Base-by-base conservation (phyloP, 2,797 vertebrate species). In the Girardinus metallicus region DNA sequence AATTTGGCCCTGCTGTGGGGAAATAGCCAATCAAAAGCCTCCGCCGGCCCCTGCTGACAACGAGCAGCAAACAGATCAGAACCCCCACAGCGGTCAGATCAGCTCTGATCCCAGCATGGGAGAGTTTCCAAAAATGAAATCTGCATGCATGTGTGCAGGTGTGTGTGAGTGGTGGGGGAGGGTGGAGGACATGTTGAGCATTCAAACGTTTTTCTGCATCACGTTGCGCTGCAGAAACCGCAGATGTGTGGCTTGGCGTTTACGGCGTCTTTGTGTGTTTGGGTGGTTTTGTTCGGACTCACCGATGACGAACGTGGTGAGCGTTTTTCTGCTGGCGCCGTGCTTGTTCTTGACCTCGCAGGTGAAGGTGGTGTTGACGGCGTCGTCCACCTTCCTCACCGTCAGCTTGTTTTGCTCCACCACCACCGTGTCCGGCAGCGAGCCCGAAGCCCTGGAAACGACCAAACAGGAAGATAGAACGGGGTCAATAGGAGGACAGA, bases 301-400 rank as follows among this genome's bases (percentile, higher is more conserved):
- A 97, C 97, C 97, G 87, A 95, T 94, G 83, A 97, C 96, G 18
- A 94, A 29, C 60, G 96, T 84, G 68, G 94, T 89, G 91, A 97
- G 92, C 87, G 96, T 96, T 2, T 95, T 88, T 0, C 64, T 93
- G 85, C 93, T 94, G 0, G 83, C 90, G 0, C 97, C 97, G 31
- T 96, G 92, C 0, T 95, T 93, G 71, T 98, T 98, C 76, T 88
- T 96, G 71, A 94, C 97, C 18, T 97, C 96, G 44, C 97, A 98
- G 93, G 96, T 93, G 71, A 98, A 98, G 15, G 97, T 97, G 68
- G 96, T 96, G 89, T 98, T 98, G 80, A 97, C 94, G 0, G 93
- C 81, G 16, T 94, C 93, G 47, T 97, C 97, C 90, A 98, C 96
- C 4, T 96, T 95, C 81, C 86, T 94, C 83, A 97, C 95, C 0